A percentile compares a stretch with the other conserved stretches of the same genome.
Conservation (phyloP, 2,113 vertebrate genomes). For the Dasyprocta punctata region DNA sequence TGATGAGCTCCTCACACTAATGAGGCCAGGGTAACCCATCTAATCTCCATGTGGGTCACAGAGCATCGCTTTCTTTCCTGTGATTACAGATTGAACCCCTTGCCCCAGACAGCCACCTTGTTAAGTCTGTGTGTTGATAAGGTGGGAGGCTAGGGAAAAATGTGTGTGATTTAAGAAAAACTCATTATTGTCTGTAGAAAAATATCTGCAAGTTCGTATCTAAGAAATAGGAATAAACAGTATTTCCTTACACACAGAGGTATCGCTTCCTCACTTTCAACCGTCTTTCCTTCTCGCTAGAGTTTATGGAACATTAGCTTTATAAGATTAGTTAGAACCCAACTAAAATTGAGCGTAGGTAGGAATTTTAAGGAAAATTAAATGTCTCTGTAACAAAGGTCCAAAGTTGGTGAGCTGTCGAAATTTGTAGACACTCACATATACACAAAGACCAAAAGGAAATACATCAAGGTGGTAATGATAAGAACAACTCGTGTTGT, state of each 20-base stretch:
- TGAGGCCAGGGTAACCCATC: neutral
- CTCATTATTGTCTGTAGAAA: neutral
- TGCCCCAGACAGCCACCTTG: neutral
- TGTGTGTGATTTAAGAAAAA: neutral
- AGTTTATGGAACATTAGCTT: neutral
- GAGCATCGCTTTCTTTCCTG: neutral
- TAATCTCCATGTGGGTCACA: neutral
- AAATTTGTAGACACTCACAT: neutral
- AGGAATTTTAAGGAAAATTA: slow-evolving; percentile 8
- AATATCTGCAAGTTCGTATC: neutral
- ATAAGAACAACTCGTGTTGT: fast-evolving
- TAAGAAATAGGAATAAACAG: neutral
- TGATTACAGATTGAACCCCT: neutral
- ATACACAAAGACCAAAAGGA: neutral
- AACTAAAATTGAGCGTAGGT: neutral
- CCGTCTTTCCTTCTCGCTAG: too few relatives aligned
- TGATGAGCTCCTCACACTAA: neutral
- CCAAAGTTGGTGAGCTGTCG: neutral
- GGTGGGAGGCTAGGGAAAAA: neutral
- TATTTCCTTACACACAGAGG: neutral
- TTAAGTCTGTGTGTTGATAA: neutral
- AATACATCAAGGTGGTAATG: neutral
- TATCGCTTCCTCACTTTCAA: neutral
- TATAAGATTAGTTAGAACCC: neutral
- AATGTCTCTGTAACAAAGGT: neutral